These are phyloP conservation scores for Turnix velox DNA, from an alignment of 2,113 vertebrate species.

Conservation along the genomic window DNA sequence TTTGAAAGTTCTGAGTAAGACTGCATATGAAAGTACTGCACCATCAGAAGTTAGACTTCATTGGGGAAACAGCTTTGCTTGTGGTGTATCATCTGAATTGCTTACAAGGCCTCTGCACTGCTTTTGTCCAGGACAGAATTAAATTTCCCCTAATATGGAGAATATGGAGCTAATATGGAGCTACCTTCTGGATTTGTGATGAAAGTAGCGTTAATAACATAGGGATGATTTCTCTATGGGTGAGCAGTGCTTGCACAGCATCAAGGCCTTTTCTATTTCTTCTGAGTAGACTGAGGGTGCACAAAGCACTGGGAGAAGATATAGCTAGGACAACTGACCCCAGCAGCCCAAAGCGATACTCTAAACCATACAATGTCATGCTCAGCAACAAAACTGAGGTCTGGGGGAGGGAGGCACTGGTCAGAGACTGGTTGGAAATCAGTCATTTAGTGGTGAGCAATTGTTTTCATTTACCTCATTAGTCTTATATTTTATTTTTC, in stretches of 20 bases:
- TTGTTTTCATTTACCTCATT: not conserved
- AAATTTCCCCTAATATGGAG: not conserved
- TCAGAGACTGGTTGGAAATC: not conserved
- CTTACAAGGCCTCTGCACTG: not conserved
- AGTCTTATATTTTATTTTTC: not conserved
- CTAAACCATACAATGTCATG: not conserved
- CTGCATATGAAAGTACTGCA: not conserved
- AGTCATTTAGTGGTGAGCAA: not conserved
- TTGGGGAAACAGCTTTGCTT: not conserved
- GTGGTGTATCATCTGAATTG: not conserved
- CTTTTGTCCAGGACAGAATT: not conserved
- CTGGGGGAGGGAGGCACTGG: accelerated
- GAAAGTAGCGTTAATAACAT: not conserved
- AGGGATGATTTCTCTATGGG: not conserved
- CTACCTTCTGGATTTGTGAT: not conserved
- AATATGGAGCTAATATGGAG: not conserved
- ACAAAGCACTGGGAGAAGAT: not conserved
- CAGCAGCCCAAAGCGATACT: not conserved
- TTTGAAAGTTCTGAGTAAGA: not conserved
- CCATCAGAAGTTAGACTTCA: not conserved
- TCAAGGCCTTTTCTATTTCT: not conserved
- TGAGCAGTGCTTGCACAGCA: not conserved
- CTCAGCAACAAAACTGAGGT: not conserved
- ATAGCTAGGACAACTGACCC: not conserved
- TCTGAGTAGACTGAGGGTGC: too few relatives aligned